Base-by-base conservation (phyloP, 2,888 invertebrate genomes). In the Ennomos erosarius region DNA sequence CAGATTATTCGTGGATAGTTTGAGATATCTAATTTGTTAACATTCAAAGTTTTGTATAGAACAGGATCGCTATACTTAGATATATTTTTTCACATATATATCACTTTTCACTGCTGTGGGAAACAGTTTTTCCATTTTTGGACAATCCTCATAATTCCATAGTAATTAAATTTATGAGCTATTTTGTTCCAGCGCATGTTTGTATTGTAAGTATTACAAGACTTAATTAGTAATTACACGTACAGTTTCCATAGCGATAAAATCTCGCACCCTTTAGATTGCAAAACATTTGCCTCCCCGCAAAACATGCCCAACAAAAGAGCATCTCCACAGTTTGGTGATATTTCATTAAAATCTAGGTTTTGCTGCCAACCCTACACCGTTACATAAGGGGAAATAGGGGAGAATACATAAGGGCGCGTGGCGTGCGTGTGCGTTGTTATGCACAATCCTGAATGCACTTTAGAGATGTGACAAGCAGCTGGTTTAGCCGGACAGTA, bases 351-450 rank as follows among this genome's bases (percentile, higher is more conserved):
- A 43, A 52, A 63, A 61, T 51, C 62, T 65, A 65, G 62, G 55
- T 64, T 64, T 56, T 36, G 9, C 43, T 44, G 26, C 37, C 79
- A 84, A 62, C 83, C 85, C 84, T 84, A 76, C 61, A 62, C 44
- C 47, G 56, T 70, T 79, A 81, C 68, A 80, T 80, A 80, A 75
- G 75, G 74, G 75, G 78, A 69, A 75, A 70, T 70, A 69, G 71
- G 75, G 80, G 78, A 75, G 73, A 76, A 65, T 74, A 83, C 76
- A 82, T 81, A 83, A 73, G 81, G 82, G 79, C 73, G 70, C 70
- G 66, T 69, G 73, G 56, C 69, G 64, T 70, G 70, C 73, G 77
- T 78, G 81, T 78, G 74, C 71, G 75, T 75, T 51, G 45, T 50
- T 48, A 52, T 59, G 54, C 51, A 55, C 51, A 45, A 39, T 52